Conservation (phyloP, 2,797 vertebrate genomes). For the Yasuhikotakia modesta region DNA sequence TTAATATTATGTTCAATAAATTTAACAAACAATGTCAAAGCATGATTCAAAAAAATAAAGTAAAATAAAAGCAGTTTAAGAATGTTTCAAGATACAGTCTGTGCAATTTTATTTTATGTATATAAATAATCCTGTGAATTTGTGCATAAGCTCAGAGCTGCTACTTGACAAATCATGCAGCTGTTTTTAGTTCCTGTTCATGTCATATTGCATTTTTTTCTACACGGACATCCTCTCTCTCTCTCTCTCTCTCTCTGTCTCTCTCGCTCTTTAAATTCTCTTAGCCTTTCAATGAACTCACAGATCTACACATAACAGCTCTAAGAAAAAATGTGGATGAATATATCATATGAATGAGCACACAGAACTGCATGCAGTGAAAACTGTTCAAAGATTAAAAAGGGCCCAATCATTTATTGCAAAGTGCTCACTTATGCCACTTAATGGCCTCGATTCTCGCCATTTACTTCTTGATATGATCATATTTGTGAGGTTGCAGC, state of each 20-base stretch:
- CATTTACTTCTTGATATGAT: conserved; percentile 45
- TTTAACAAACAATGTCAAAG: background rate
- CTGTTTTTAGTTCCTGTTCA: conserved; percentile 29
- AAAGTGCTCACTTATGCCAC: conserved; percentile 43
- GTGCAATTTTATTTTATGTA: background rate
- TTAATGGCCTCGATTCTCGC: conserved; percentile 40
- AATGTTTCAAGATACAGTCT: background rate
- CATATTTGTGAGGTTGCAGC: conserved; percentile 33
- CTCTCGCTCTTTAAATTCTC: conserved; percentile 18
- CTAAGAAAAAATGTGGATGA: conserved; percentile 32
- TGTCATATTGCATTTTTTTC: conserved; percentile 25
- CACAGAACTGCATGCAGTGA: conserved; percentile 21
- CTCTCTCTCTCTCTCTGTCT: conserved; percentile 6
- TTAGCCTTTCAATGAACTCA: conserved; percentile 51
- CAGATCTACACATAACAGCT: conserved; percentile 14
- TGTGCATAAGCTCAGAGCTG: conserved; percentile 26
- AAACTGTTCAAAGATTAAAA: conserved; percentile 42
- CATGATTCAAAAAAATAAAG: background rate
- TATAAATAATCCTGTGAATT: conserved; percentile 13
- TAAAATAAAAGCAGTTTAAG: background rate
- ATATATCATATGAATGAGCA: conserved; percentile 47
- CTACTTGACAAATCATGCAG: conserved; percentile 20
- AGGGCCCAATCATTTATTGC: conserved; percentile 44
- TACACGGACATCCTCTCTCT: conserved; percentile 11
- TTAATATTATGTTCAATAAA: background rate